Evolutionary conservation across 2,888 invertebrate species (phyloP), one percentile per base, ranked within the genome.

Genomic region (Drymonia ruficornis): DNA sequence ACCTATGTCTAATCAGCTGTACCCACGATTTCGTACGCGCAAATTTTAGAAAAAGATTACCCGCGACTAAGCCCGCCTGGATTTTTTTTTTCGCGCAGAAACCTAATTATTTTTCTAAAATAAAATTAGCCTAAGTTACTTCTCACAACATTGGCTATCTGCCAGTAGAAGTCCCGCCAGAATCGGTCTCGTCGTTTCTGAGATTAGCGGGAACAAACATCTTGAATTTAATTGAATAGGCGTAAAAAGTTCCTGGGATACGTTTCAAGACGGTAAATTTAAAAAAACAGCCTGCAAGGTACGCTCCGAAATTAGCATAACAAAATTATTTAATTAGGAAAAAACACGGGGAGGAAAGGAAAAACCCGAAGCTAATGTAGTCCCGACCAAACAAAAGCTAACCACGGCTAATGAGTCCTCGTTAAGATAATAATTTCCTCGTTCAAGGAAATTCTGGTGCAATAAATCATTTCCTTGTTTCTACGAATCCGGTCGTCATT

Each of bases 391-490:
- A 86, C 80, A 83, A 82, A 73, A 78, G 79, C 77, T 75, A 78
- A 83, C 81, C 73, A 67, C 74, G 64, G 66, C 78, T 86, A 86
- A 87, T 83, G 81, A 84, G 79, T 58, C 71, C 80, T 81, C 80
- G 76, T 83, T 81, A 78, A 77, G 78, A 78, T 81, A 83, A 84
- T 81, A 79, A 80, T 81, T 81, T 77, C 65, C 70, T 76, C 73
- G 71, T 74, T 67, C 75, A 76, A 74, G 67, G 70, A 72, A 76
- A 76, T 76, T 74, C 68, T 64, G 63, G 62, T 69, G 55, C 56
- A 66, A 64, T 68, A 66, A 68, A 70, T 64, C 70, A 64, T 59
- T 67, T 47, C 44, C 54, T 52, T 59, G 67, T 43, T 70, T 58
- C 67, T 67, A 63, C 61, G 49, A 63, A 67, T 65, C 63, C 56